Percentiles rank a stretch among this genome's conserved stretches.
phyloP scores from a whole-genome alignment of 2,888 invertebrate genomes.

The Adineta ricciae region DNA sequence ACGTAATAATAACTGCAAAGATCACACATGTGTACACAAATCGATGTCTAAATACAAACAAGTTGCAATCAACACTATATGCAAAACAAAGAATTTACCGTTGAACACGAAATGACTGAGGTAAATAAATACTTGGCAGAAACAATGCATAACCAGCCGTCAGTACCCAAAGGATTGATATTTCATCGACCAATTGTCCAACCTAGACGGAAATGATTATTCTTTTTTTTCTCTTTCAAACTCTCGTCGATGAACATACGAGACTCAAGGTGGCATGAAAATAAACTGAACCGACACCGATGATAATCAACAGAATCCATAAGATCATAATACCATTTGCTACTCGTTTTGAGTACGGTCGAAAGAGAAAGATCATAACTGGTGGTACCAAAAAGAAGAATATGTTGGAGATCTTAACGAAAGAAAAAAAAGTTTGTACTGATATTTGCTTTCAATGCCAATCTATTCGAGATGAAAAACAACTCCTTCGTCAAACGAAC shows the following conservation, averaged over 20 bases:
- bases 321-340: slow-evolving; percentile 64
- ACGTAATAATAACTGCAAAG: slow-evolving; percentile 51
- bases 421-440: background rate
- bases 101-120: slow-evolving; percentile 37
- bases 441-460: no score
- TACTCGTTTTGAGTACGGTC: slow-evolving; percentile 65
- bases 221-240: background rate
- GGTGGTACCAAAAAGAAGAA: slow-evolving; percentile 68
- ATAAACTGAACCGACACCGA: slow-evolving; percentile 70
- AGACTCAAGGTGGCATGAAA: slow-evolving; percentile 74
- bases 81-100: slow-evolving; percentile 35
- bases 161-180: slow-evolving; percentile 71
- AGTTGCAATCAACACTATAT: background rate
- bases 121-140: slow-evolving; percentile 39
- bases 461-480: background rate
- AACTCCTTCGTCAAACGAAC: background rate
- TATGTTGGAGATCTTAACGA: slow-evolving; percentile 54
- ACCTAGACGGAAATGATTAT: background rate
- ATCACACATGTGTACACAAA: background rate
- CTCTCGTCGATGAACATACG: slow-evolving; percentile 45
- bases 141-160: slow-evolving; percentile 69
- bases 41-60: background rate
- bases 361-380: slow-evolving; percentile 64
- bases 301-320: slow-evolving; percentile 66
- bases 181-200: slow-evolving; percentile 69